Evolutionary conservation across 2,797 vertebrate species (phyloP), one percentile per base, ranked within the genome.

Genomic region (Sebastes jordani): DNA sequence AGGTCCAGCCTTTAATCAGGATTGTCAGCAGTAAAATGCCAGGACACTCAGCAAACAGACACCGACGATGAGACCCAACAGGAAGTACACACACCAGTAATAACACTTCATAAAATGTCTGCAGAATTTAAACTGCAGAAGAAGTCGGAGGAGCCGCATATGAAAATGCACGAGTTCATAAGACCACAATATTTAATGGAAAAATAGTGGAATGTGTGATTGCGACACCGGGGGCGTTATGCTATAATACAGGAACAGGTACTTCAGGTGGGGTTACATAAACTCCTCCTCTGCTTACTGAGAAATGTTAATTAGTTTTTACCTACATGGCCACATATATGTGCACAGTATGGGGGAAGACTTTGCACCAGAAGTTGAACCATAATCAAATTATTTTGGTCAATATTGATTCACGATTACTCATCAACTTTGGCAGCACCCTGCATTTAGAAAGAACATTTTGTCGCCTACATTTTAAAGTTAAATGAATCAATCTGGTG

Each of bases 1-100:
- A 32, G 30, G 64, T 82, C 16, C 20, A 66, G 56, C 42, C 54
- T 79, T 74, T 64, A 71, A 74, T 87, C 69, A 70, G 55, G 63
- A 54, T 9, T 56, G 29, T 38, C 62, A 38, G 32, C 8, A 42
- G 27, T n/a, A 16, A 52, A 38, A 77, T 27, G 52, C 14, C 36
- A 20, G 4, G 1, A 71, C n/a, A 46, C 61, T 61, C 54, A 70
- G 23, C 52, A 4, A 4, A 59, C 70, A 29, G 5, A 66, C 27
- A 78, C 55, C 10, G 22, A 29, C n/a, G 6, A 2, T 2, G 1
- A 67, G 6, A 25, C 4, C 38, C 38, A n/a, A 7, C 65, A 13
- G 46, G 30, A 54, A 34, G 56, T 5, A 3, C 55, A 11, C 4
- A 42, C 3, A 10, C 32, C 3, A 2, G 1, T 2, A 11, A 11